Base-by-base conservation (phyloP, 2,113 vertebrate genomes). In the Anseranas semipalmata region DNA sequence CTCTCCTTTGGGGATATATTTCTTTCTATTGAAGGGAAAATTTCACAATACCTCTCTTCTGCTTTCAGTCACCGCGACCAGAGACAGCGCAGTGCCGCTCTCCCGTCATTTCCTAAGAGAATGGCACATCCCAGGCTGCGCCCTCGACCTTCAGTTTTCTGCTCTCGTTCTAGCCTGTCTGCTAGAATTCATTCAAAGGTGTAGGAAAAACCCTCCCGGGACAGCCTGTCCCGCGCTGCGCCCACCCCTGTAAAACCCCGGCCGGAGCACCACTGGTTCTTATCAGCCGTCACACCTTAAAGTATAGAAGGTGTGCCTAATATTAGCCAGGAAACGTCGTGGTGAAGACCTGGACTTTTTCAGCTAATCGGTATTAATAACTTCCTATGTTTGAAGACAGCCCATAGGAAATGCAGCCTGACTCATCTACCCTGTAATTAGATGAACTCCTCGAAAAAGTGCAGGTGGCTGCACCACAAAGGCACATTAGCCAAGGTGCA, bases 361-460 rank as follows among this genome's bases (percentile, higher is more conserved):
- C 91, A 96, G 71, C 75, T 94, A 89, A 87, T 96, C 37, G 0
- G 89, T 89, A 97, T 91, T 95, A 96, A 96, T 96, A 97, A 97
- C 95, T 96, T 96, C 88, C 92, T 97, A 96, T 89, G 90, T 92
- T 94, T 97, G 95, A 81, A 96, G 97, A 85, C 96, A 95, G 90
- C 90, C 72, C 72, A 52, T 91, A 97, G 91, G 95, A 98, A 98
- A 96, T 77, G 93, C 96, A 95, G 90, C 71, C 68, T 93, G 90
- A 74, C 71, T 96, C 96, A 92, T 96, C 95, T 96, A 94, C 72
- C 80, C 89, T 9, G 32, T 95, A 97, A 97, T 97, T 91, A 97
- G 90, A 91, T 71, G 59, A 95, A 93, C 67, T 87, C 93, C 86
- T 78, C 66, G 9, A 97, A 95, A 97, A 97, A 97, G 79, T 81